Conservation (phyloP, 2,113 vertebrate genomes). For the Sinocyclocheilus anshuiensis region DNA sequence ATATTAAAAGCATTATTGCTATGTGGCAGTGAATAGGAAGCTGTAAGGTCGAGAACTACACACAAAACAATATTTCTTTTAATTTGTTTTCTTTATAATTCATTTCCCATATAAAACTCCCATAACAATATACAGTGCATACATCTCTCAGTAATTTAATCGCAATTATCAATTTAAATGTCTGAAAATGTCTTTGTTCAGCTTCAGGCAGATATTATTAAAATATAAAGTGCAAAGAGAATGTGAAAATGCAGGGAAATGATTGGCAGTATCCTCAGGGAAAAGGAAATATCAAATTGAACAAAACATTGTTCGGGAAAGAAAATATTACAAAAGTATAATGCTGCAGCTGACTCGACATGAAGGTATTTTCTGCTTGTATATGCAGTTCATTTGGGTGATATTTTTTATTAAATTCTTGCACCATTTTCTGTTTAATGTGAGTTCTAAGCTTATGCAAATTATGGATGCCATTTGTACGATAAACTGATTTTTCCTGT, state of each 20-base stretch:
- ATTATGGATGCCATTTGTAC: background rate
- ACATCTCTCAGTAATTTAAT: background rate
- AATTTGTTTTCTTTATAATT: background rate
- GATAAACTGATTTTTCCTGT: background rate
- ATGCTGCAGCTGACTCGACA: background rate
- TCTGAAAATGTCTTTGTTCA: background rate
- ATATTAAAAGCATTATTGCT: background rate
- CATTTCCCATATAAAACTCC: background rate
- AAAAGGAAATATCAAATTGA: background rate
- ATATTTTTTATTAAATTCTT: background rate
- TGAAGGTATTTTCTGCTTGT: background rate
- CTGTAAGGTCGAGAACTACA: background rate
- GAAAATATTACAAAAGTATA: background rate
- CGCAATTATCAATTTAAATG: slow-evolving; percentile 14
- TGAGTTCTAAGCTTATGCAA: background rate
- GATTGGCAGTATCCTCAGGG: background rate
- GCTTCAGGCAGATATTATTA: slow-evolving; percentile 7
- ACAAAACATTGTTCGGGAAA: background rate
- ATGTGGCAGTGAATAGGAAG: background rate
- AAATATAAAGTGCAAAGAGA: background rate
- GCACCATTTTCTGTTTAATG: background rate
- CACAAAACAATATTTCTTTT: background rate
- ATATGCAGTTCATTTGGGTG: background rate
- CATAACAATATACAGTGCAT: background rate
- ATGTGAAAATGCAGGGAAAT: background rate